Percentiles rank a stretch among this genome's conserved stretches.
These are phyloP conservation scores for Lordiphosa fenestrarum DNA, from an alignment of 2,888 invertebrate species.

Conservation along the genomic window DNA sequence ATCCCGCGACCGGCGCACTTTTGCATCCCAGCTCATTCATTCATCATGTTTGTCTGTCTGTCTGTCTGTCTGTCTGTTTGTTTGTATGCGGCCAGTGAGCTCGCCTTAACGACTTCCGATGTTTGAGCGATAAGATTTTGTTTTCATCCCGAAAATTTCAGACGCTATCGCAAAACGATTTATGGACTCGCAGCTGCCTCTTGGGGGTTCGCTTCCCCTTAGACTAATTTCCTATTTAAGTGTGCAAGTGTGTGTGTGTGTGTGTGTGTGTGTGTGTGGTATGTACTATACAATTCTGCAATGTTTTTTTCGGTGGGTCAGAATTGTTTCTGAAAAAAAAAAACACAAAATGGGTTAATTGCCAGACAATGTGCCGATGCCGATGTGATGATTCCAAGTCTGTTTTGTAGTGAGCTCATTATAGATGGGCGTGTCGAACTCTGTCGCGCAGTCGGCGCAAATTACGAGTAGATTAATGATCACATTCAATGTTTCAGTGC, in stretches of 20 bases:
- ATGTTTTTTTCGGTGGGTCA: constrained; percentile 9
- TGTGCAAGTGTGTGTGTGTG: background rate
- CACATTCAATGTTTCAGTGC: constrained; percentile 55
- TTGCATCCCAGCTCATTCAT: constrained; percentile 10
- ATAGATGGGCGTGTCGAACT: constrained; percentile 57
- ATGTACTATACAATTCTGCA: background rate
- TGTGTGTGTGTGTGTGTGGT: background rate
- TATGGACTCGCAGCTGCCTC: constrained; percentile 6
- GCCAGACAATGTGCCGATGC: constrained; percentile 12
- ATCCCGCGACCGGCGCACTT: constrained; percentile 5
- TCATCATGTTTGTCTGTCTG: background rate
- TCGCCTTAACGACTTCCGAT: constrained; percentile 61
- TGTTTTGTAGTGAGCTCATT: constrained; percentile 50
- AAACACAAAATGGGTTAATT: constrained; percentile 22
- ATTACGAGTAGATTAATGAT: constrained; percentile 62
- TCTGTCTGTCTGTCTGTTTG: background rate
- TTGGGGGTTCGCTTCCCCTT: background rate
- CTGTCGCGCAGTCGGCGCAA: constrained; percentile 54
- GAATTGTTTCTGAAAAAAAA: constrained; percentile 10
- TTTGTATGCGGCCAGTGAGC: constrained; percentile 14
- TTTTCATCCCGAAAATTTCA: constrained; percentile 65
- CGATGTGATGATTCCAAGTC: constrained; percentile 16
- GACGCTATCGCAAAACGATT: constrained; percentile 52
- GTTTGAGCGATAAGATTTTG: constrained; percentile 56
- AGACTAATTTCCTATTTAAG: constrained; percentile 9